Base-by-base conservation (phyloP, 2,888 invertebrate genomes). In the Rhagonycha fulva region DNA sequence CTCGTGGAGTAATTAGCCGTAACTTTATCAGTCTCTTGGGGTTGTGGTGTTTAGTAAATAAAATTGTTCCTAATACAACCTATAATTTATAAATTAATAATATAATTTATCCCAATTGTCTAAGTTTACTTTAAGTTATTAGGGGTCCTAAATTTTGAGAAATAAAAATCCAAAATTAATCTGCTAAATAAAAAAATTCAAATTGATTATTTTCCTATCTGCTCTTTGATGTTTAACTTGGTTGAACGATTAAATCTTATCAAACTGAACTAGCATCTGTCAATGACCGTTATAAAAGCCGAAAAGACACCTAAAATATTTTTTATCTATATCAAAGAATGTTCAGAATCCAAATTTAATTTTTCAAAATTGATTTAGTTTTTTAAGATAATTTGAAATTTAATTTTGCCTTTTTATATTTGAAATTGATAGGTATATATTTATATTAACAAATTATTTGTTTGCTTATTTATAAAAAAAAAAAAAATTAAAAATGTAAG, bases 1-100 rank as follows among this genome's bases (percentile, higher is more conserved):
- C 74, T 70, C 70, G 47, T 68, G 14, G 76, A 67, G 73, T 76
- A 76, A 76, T 76, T 76, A 76, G 73, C 68, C 70, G 73, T 76
- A 74, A 74, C 73, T 76, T 76, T 74, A 76, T 76, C 68, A 67
- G 72, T 12, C 76, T 30, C 71, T 60, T 68, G 74, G 76, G 76
- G 73, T 74, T 66, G 28, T 23, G 14, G 30, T 71, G 24, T 71
- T 61, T 30, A 26, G 60, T 70, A 32, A 24, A 60, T 70, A 61
- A 61, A 70, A 23, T 70, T 70, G n/a, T 70, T 70, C 61, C 26
- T 60, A 70, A 70, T 70, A n/a, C 24, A 61, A 19, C 24, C 11
- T 62, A 61, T 26, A 14, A 61, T 23, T 61, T 70, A 70, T 60
- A 70, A 60, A 62, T 19, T 14, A 14, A 60, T 32, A 68, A 26